Percentiles rank a stretch among this genome's conserved stretches.
phyloP scores from a whole-genome alignment of 2,113 vertebrate species.

The Picathartes gymnocephalus region DNA sequence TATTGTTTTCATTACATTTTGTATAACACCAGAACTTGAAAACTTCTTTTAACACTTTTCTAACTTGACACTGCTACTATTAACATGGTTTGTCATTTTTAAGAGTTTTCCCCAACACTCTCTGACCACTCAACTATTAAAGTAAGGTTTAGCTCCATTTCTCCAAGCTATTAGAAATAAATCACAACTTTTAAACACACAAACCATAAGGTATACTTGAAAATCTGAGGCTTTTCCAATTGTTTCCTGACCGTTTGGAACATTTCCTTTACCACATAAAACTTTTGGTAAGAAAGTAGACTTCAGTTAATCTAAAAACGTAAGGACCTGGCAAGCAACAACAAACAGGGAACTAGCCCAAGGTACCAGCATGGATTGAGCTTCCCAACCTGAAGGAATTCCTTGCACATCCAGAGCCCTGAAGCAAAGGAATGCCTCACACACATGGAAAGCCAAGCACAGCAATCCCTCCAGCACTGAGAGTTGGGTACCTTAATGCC shows the following conservation, averaged over 20 bases:
- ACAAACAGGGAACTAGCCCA: background rate
- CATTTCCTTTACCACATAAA: background rate
- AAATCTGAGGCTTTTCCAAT: background rate
- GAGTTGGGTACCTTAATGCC: conserved; percentile 87
- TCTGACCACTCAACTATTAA: background rate
- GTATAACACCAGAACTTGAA: background rate
- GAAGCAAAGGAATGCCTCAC: background rate
- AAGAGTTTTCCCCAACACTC: background rate
- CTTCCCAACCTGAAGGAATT: background rate
- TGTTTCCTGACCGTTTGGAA: background rate
- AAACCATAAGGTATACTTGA: background rate
- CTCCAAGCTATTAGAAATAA: background rate
- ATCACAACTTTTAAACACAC: background rate
- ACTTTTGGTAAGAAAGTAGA: background rate
- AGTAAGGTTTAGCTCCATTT: background rate
- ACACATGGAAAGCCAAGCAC: background rate
- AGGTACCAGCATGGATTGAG: background rate
- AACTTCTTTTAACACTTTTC: background rate
- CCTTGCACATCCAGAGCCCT: background rate
- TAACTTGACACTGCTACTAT: background rate
- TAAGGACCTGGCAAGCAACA: background rate
- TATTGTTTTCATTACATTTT: background rate
- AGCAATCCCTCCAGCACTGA: background rate
- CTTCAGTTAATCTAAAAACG: background rate
- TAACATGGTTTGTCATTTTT: background rate